Evolutionary conservation across 2,797 vertebrate genomes (phyloP).

Genomic region (Cynopterus sphinx): DNA sequence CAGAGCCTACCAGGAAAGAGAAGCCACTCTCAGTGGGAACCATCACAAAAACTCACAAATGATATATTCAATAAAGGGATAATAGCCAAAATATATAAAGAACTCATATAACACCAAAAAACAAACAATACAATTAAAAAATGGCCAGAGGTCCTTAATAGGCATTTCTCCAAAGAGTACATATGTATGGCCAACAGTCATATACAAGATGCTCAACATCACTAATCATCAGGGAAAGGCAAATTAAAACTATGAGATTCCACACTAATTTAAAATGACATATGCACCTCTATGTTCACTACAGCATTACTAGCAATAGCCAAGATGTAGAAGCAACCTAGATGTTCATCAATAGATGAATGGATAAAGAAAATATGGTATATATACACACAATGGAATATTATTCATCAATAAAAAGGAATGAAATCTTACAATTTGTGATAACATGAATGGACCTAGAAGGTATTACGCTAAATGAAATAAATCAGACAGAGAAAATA

Average conservation of each 20-base stretch:
- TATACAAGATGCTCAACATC: no score
- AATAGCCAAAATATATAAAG: not conserved
- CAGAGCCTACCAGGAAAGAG: not conserved
- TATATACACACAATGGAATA: not conserved
- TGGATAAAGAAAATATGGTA: not conserved
- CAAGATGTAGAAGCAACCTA: not conserved
- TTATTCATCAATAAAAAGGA: not conserved
- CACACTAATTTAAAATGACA: not conserved
- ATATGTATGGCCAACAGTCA: no score
- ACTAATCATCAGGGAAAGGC: no score
- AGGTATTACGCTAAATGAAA: not conserved
- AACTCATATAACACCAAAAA: no score
- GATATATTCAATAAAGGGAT: no score
- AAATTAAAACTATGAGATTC: no score
- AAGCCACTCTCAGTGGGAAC: not conserved
- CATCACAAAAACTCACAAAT: not conserved
- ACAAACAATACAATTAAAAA: no score
- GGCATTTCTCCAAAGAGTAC: no score
- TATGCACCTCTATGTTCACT: not conserved
- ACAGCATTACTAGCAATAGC: not conserved
- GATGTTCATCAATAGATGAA: not conserved
- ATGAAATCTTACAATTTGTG: not conserved
- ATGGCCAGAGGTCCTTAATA: no score
- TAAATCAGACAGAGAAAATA: not conserved
- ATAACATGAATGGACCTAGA: not conserved